Evolutionary conservation across 23 tunicate species (phyloP).

Genomic region (Halocynthia aurantium): DNA sequence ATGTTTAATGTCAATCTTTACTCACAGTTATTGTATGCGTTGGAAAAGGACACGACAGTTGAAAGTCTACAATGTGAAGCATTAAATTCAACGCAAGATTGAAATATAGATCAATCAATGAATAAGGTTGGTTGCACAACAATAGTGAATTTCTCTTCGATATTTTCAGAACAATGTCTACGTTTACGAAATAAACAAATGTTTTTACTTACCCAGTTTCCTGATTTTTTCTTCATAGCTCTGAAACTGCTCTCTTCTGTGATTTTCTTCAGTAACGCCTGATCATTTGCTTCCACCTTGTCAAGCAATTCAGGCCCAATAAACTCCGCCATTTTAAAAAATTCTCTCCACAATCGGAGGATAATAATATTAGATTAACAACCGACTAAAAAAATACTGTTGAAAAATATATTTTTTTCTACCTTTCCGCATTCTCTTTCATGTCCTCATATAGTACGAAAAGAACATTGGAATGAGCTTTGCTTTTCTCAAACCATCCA

Average conservation of each 20-base stretch:
- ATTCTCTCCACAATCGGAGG: slow-evolving; percentile 10
- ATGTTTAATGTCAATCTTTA: neutral
- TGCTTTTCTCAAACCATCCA: neutral
- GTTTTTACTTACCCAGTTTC: slow-evolving; percentile 17
- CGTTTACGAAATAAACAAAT: no score
- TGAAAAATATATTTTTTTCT: neutral
- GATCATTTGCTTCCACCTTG: slow-evolving; percentile 12
- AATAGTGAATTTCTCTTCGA: no score
- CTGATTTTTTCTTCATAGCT: slow-evolving; percentile 16
- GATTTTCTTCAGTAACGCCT: slow-evolving; percentile 30
- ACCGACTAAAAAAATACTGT: neutral
- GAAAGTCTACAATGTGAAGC: no score
- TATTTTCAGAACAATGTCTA: no score
- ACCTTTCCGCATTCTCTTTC: neutral
- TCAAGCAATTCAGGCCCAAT: slow-evolving; percentile 13
- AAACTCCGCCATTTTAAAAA: slow-evolving; percentile 44
- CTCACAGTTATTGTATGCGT: no score
- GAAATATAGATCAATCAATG: no score
- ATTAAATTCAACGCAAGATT: no score
- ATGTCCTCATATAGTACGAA: slow-evolving; percentile 20
- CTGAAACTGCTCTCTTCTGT: slow-evolving; percentile 12
- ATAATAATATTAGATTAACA: neutral
- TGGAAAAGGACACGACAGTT: no score
- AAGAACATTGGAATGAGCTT: slow-evolving; percentile 1
- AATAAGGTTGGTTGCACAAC: no score